Evolutionary conservation across 2,113 vertebrate genomes (phyloP).

Genomic region (Oncorhynchus gorbuscha): DNA sequence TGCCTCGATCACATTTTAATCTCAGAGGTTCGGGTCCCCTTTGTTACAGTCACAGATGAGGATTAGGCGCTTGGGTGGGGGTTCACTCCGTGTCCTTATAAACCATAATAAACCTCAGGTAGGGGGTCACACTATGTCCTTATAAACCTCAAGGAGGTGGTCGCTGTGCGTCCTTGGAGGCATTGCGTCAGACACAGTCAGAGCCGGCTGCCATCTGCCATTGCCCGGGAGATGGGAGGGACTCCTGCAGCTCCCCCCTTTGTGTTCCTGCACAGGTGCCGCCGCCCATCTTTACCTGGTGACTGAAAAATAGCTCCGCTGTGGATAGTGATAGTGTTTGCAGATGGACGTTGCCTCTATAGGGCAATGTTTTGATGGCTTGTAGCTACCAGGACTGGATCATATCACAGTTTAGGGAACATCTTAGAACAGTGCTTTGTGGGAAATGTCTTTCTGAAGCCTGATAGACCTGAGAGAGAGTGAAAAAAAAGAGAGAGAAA

Average conservation of each 20-base stretch:
- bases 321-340: too few relatives aligned
- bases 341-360: neutral
- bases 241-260: constrained; percentile 18
- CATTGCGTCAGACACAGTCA: constrained; percentile 43
- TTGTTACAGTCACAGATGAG: neutral
- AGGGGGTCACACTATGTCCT: neutral
- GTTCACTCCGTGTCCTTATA: neutral
- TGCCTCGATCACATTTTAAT: too few relatives aligned
- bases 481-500: neutral
- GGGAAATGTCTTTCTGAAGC: too few relatives aligned
- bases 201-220: constrained; percentile 52
- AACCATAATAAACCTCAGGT: constrained; percentile 31
- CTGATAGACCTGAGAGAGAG: neutral
- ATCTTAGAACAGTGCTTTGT: too few relatives aligned
- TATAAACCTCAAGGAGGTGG: constrained; percentile 28
- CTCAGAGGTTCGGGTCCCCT: too few relatives aligned
- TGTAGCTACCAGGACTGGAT: too few relatives aligned
- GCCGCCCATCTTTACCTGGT: constrained; percentile 11
- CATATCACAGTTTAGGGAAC: too few relatives aligned
- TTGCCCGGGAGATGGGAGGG: constrained; percentile 23
- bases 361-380: too few relatives aligned
- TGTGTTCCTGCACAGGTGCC: neutral
- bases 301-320: too few relatives aligned
- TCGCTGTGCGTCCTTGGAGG: constrained; percentile 29
- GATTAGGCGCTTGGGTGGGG: constrained; percentile 16